Base-by-base conservation (phyloP, 2,797 vertebrate genomes). In the Telmatherina bonti region DNA sequence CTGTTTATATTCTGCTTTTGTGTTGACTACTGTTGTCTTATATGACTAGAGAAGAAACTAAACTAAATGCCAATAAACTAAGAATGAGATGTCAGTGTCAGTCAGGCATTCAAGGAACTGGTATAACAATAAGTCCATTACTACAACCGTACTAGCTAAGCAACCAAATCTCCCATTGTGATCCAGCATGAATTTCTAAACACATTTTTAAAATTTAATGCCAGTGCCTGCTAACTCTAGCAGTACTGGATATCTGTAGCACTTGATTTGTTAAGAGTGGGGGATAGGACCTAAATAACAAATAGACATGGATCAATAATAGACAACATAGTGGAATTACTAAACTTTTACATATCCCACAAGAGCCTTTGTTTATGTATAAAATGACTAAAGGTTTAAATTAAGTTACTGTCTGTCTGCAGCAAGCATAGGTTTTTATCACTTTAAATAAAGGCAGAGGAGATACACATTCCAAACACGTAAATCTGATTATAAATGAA, bases 101-200 rank as follows among this genome's bases (percentile, higher is more conserved):
- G 29, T 22, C 52, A 55, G 35, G 47, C 12, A 29, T 62, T 26
- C 7, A 66, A 45, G 38, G 57, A 62, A 66, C 35, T 47, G 43
- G 58, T 35, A 63, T 51, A 43, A 27, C 43, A 54, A 16, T 11
- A 30, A 41, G 27, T 52, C 52, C 41, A 27, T 41, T 16, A n/a
- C 22, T 51, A 13, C 7, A 2, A 22, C 24, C 38, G 35, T 9
- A 22, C 55, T 64, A 3, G 2, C 18, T 9, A 45, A 9, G 16
- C 20, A 54, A 5, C 15, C 54, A 9, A 16, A 38, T 11, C 36
- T 31, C n/a, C 12, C 24, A 30, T 33, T 54, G 29, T 30, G 33
- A 72, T 26, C 33, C 26, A 43, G 10, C 57, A 53, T 22, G 26
- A 58, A 15, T 51, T 45, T 1, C 30, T 16, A 45, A 61, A 55